Percentiles rank a stretch among this genome's conserved stretches.
Evolutionary conservation across 2,797 vertebrate genomes (phyloP).

Genomic region (Myotis daubentonii): DNA sequence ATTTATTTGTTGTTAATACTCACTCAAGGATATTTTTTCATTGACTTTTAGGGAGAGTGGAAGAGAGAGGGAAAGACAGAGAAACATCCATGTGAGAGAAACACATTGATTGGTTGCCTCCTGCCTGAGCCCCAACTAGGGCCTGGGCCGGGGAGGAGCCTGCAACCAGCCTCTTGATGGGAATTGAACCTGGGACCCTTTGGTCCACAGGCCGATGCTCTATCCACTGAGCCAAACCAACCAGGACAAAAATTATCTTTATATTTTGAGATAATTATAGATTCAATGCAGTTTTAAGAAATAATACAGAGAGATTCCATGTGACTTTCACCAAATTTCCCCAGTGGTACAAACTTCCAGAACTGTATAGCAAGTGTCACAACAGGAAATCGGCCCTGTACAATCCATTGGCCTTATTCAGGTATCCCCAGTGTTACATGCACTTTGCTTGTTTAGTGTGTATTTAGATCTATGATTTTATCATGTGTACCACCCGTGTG

Average conservation of each 20-base stretch:
- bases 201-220: too few species aligned
- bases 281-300: neutral
- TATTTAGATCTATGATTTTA: neutral
- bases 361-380: neutral
- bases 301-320: neutral
- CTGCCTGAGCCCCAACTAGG: too few species aligned
- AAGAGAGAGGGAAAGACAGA: too few species aligned
- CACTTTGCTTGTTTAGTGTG: neutral
- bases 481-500: neutral
- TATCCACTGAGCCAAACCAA: too few species aligned
- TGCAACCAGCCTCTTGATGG: too few species aligned
- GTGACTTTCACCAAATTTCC: neutral
- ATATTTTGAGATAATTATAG: neutral
- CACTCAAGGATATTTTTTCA: too few species aligned
- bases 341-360: neutral
- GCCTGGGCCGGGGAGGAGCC: too few species aligned
- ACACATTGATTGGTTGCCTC: too few species aligned
- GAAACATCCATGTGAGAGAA: too few species aligned
- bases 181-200: too few species aligned
- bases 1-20: too few species aligned
- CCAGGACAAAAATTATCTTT: neutral
- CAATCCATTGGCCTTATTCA: neutral
- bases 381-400: neutral
- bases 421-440: neutral
- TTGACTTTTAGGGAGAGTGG: too few species aligned